phyloP scores from a whole-genome alignment of 2,113 vertebrate species.

The Clarias gariepinus region DNA sequence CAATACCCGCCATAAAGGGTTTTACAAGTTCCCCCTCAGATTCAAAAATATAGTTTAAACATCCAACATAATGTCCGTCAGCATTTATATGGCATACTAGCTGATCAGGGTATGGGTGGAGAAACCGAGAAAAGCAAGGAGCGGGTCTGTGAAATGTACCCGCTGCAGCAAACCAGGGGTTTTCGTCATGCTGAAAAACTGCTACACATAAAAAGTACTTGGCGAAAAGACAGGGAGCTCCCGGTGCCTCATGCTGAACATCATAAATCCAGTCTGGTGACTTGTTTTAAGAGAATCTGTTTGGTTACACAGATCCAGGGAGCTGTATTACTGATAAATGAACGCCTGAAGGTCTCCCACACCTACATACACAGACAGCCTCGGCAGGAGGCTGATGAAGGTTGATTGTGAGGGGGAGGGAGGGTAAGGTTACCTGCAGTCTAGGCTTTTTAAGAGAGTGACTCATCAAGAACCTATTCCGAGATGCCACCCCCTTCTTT shows the following conservation, averaged over 20 bases:
- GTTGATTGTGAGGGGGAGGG: conserved; percentile 45
- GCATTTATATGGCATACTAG: neutral
- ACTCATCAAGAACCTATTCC: conserved; percentile 54
- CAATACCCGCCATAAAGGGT: neutral
- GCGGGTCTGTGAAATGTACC: neutral
- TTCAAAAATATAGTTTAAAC: neutral
- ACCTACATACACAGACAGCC: conserved; percentile 36
- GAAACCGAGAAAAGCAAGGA: neutral
- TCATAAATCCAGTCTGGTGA: conserved; percentile 27
- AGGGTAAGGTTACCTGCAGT: conserved; percentile 49
- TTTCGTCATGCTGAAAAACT: neutral
- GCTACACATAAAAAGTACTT: conserved; percentile 1
- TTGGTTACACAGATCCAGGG: conserved; percentile 27
- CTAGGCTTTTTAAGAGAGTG: conserved; percentile 51
- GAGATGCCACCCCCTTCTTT: conserved; percentile 40
- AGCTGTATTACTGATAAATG: conserved; percentile 38
- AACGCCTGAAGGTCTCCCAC: conserved; percentile 43
- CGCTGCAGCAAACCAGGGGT: neutral
- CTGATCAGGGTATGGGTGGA: neutral
- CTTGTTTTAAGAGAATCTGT: conserved; percentile 31
- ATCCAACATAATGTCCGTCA: neutral
- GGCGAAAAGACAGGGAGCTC: conserved; percentile 1
- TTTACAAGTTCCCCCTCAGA: neutral
- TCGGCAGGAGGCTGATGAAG: conserved; percentile 46
- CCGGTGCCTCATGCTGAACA: conserved; percentile 1